A percentile compares a stretch with the other conserved stretches of the same genome.
phyloP scores from a whole-genome alignment of 1,140 invertebrate genomes.

The Brachionus rotundiformis region DNA sequence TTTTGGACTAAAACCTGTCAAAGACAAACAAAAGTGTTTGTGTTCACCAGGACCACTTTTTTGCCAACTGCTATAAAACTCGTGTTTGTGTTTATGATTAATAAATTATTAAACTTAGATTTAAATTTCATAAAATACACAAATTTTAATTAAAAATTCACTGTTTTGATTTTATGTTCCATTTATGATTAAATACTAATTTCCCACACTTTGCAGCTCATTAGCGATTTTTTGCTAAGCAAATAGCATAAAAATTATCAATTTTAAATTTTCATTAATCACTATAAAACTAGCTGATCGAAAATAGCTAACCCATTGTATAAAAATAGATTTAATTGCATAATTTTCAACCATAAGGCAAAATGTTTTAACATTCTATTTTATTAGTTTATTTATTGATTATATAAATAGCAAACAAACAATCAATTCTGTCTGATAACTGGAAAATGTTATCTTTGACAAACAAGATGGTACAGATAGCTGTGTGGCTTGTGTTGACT shows the following conservation, averaged over 20 bases:
- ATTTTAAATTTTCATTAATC: not conserved
- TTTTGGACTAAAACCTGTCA: too few relatives aligned
- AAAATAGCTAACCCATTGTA: too few relatives aligned
- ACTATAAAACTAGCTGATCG: not conserved
- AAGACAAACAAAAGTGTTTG: too few relatives aligned
- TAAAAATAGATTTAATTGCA: not conserved
- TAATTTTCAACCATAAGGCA: not conserved
- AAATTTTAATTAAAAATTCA: not conserved
- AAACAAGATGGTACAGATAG: too few relatives aligned
- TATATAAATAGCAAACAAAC: not conserved
- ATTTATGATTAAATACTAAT: not conserved
- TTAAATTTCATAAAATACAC: not conserved
- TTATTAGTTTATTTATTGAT: too few relatives aligned
- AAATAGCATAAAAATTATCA: not conserved
- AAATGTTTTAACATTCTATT: too few relatives aligned
- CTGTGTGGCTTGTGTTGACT: not conserved
- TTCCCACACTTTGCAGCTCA: not conserved
- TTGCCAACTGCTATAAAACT: too few relatives aligned
- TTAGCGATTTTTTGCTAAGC: not conserved
- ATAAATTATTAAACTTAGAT: not conserved
- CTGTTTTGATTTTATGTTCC: not conserved
- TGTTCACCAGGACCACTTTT: too few relatives aligned
- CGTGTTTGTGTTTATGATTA: not conserved
- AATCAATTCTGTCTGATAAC: not conserved
- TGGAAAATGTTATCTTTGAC: too few relatives aligned